Evolutionary conservation across 2,113 vertebrate genomes (phyloP).

Genomic region (Globicephala melas): DNA sequence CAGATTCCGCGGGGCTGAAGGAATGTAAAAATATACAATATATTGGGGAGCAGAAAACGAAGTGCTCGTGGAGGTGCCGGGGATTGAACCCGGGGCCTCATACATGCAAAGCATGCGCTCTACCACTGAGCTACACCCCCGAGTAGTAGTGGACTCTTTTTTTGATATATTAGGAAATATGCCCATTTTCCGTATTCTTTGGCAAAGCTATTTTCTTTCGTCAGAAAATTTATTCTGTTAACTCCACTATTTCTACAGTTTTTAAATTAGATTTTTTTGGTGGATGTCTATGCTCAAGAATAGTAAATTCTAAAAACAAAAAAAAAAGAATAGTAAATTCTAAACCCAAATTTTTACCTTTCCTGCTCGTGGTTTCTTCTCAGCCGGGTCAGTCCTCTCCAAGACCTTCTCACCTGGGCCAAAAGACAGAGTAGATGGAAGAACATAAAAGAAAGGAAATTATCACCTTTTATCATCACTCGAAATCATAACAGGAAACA

Average conservation of each 20-base stretch:
- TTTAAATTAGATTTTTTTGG: not conserved
- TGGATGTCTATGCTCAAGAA: not conserved
- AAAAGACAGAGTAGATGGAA: not conserved
- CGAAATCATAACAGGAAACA: not conserved
- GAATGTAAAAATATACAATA: fast-evolving
- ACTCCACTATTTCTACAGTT: not conserved
- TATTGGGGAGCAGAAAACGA: fast-evolving
- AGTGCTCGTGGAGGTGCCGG: fast-evolving
- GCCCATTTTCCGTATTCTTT: not conserved
- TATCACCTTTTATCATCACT: not conserved
- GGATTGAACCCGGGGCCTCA: not conserved
- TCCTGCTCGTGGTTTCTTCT: not conserved
- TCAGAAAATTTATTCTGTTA: not conserved
- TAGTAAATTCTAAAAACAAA: not conserved
- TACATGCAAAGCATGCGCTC: not conserved
- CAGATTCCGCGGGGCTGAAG: fast-evolving
- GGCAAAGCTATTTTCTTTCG: not conserved
- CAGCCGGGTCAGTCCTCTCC: not conserved
- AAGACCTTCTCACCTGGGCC: not conserved
- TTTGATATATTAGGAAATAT: not conserved
- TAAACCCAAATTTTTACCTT: not conserved
- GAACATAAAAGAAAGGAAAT: not conserved
- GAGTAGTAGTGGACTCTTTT: fast-evolving
- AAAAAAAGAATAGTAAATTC: not conserved
- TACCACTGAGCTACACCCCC: slow-evolving; percentile 38